Evolutionary conservation across 2,113 vertebrate genomes (phyloP).

Genomic region (Egretta garzetta): DNA sequence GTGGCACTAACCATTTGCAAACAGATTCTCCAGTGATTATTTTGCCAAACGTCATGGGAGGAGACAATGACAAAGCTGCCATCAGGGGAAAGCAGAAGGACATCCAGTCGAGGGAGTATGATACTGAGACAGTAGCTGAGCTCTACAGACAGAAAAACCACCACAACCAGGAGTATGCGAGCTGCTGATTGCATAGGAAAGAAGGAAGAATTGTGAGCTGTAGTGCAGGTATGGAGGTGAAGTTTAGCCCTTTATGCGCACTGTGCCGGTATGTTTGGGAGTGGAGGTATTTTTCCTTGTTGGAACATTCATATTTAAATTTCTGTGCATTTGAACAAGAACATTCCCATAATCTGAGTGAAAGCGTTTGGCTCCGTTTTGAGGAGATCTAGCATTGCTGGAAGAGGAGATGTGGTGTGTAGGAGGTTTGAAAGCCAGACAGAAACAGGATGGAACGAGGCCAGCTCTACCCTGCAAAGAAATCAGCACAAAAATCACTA

Average conservation of each 20-base stretch:
- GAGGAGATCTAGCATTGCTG: background rate
- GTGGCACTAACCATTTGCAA: background rate
- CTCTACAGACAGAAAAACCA: background rate
- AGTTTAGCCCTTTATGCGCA: background rate
- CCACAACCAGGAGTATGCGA: background rate
- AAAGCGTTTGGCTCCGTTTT: background rate
- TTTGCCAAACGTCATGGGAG: background rate
- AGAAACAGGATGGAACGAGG: background rate
- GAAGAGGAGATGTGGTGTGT: background rate
- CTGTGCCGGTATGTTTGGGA: background rate
- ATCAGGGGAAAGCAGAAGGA: background rate
- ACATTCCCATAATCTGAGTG: background rate
- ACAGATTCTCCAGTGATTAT: background rate
- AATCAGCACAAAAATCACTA: background rate
- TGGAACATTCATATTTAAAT: background rate
- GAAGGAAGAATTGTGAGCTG: background rate
- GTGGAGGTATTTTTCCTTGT: background rate
- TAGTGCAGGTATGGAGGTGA: background rate
- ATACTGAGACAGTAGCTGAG: background rate
- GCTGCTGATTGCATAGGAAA: background rate
- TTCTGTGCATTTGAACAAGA: background rate
- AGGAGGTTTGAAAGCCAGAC: slow-evolving; percentile 5
- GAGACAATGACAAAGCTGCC: background rate
- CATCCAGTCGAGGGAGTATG: background rate
- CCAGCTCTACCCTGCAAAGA: background rate